These are phyloP conservation scores for Crypturellus tataupa DNA, from an alignment of 2,797 vertebrate species.

Conservation along the genomic window DNA sequence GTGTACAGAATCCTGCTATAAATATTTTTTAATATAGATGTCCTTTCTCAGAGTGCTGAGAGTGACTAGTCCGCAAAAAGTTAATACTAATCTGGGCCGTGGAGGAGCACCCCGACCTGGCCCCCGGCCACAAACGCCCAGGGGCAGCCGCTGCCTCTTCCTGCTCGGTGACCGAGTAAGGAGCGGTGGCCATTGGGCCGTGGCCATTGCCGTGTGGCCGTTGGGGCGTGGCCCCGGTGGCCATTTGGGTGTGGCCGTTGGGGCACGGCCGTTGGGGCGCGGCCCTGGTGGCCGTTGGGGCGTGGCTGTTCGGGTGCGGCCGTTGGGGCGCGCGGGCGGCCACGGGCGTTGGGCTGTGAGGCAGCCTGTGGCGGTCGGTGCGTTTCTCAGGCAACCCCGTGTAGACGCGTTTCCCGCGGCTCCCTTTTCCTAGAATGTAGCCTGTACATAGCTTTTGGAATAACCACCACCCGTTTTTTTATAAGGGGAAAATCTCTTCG, in stretches of 20 bases:
- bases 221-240: not conserved
- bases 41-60: slow-evolving; percentile 94
- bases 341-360: slow-evolving; percentile 44
- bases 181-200: not conserved
- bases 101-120: slow-evolving; percentile 79
- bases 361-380: slow-evolving; percentile 77
- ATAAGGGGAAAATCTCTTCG: slow-evolving; percentile 87
- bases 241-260: rapidly evolving
- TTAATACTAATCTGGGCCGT: slow-evolving; percentile 81
- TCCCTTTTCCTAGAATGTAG: slow-evolving; percentile 97
- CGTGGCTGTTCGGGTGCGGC: no score
- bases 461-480: slow-evolving; percentile 89
- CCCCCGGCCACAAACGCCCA: not conserved
- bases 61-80: slow-evolving; percentile 92
- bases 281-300: not conserved
- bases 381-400: slow-evolving; percentile 92
- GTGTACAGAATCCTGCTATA: slow-evolving; percentile 92
- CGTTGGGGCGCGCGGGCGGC: not conserved
- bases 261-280: not conserved
- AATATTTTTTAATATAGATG: slow-evolving; percentile 95
- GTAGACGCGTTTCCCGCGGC: slow-evolving; percentile 85
- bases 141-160: not conserved
- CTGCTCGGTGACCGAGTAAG: rapidly evolving
- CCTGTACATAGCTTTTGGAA: slow-evolving; percentile 99
- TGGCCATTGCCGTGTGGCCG: no score